Conservation (phyloP, 2,888 invertebrate genomes). For the Lysandra coridon region DNA sequence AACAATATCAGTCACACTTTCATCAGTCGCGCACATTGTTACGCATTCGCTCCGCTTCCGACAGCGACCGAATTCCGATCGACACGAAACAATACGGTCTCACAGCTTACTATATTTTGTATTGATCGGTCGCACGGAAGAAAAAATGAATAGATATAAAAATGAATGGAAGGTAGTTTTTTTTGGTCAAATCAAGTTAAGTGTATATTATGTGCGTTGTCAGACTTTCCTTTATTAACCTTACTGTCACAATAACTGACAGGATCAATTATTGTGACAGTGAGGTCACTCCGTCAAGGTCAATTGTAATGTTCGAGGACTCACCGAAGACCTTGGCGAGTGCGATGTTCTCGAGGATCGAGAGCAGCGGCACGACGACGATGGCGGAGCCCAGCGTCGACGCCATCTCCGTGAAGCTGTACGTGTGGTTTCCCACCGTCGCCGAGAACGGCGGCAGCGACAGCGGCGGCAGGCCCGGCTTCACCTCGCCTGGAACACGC, state of each 20-base stretch:
- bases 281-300: no score
- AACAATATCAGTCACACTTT: not conserved
- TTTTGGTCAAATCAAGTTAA: no score
- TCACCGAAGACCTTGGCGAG: conserved; percentile 93
- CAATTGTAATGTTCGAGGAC: no score
- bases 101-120: not conserved
- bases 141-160: not conserved
- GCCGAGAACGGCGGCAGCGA: conserved; percentile 84
- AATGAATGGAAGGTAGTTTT: no score
- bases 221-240: no score
- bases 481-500: conserved; percentile 80
- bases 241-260: no score
- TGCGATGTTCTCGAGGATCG: conserved; percentile 95
- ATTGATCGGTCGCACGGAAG: not conserved
- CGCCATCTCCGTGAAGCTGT: conserved; percentile 85
- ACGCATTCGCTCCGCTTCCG: not conserved
- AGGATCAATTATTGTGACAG: no score
- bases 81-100: not conserved
- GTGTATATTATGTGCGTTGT: no score
- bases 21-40: not conserved
- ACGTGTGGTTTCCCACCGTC: conserved; percentile 82
- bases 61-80: not conserved
- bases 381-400: conserved; percentile 92
- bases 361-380: conserved; percentile 92
- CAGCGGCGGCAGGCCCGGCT: conserved; percentile 84